These are phyloP conservation scores for Caenorhabditis tropicalis DNA, from an alignment of 1,140 invertebrate species.

Conservation along the genomic window DNA sequence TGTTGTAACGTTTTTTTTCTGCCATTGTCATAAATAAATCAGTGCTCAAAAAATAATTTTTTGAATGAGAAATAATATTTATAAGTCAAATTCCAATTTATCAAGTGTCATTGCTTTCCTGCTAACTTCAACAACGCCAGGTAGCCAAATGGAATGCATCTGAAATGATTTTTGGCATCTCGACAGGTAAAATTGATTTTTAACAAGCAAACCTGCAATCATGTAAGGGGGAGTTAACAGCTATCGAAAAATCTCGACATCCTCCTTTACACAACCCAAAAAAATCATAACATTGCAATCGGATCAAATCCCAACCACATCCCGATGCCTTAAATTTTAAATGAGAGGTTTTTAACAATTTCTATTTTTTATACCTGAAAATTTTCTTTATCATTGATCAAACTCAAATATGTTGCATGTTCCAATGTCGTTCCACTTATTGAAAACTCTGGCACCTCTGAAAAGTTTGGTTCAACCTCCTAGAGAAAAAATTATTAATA, in stretches of 20 bases:
- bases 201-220: slow-evolving; percentile 27
- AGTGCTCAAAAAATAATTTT: neutral
- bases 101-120: neutral
- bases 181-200: neutral
- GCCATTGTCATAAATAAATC: neutral
- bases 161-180: too few species aligned
- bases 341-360: neutral
- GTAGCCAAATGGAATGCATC: slow-evolving; percentile 47
- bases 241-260: slow-evolving; percentile 38
- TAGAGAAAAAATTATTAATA: neutral
- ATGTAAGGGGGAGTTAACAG: slow-evolving; percentile 23
- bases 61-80: neutral
- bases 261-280: slow-evolving; percentile 46
- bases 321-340: neutral
- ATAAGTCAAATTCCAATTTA: too few species aligned
- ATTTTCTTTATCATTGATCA: slow-evolving; percentile 46
- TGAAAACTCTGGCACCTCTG: slow-evolving; percentile 6
- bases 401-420: slow-evolving; percentile 44
- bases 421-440: neutral
- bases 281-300: slow-evolving; percentile 15
- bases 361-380: slow-evolving; percentile 12
- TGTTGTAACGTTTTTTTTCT: neutral
- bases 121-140: slow-evolving; percentile 40
- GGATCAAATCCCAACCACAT: slow-evolving; percentile 42
- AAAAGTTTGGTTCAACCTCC: neutral